Percentiles rank a stretch among this genome's conserved stretches.
These are phyloP conservation scores for Sarcophaga bullata DNA, from an alignment of 1,140 invertebrate species.

Conservation along the genomic window DNA sequence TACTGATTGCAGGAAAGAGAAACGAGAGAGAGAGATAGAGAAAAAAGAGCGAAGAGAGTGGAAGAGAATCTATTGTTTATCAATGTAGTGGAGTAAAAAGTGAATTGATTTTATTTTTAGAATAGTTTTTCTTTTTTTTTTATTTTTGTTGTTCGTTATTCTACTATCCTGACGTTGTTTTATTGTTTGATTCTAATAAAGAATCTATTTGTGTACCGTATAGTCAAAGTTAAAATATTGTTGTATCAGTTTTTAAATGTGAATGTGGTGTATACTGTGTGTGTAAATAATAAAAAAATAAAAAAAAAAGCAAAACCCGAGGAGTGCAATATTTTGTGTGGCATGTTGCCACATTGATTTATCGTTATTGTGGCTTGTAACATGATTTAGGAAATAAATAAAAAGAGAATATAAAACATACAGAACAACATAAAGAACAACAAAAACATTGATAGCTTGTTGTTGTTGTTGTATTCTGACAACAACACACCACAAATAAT, in stretches of 20 bases:
- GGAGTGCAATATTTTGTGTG: conserved; percentile 37
- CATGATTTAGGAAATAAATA: conserved; percentile 39
- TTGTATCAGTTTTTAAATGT: not conserved
- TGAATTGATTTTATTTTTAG: conserved; percentile 29
- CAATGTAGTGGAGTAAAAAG: conserved; percentile 30
- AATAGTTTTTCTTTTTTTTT: not conserved
- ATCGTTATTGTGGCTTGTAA: conserved; percentile 39
- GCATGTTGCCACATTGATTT: conserved; percentile 35
- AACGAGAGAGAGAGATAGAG: not conserved
- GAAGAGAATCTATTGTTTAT: conserved; percentile 35
- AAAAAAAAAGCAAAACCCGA: not conserved
- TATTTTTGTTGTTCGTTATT: not conserved
- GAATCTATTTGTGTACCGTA: too few relatives aligned
- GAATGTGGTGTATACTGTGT: not conserved
- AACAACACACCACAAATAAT: not conserved
- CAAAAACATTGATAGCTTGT: not conserved
- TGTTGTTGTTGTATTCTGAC: not conserved
- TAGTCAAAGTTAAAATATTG: too few relatives aligned
- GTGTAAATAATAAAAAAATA: not conserved
- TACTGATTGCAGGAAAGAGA: not conserved
- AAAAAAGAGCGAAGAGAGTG: not conserved
- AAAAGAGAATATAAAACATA: not conserved
- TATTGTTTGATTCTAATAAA: too few relatives aligned
- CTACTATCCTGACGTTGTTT: too few relatives aligned
- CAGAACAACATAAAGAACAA: not conserved